Evolutionary conservation across 2,797 vertebrate genomes (phyloP), one percentile per base, ranked within the genome.

Genomic region (Tokudaia tokunoshimensis): DNA sequence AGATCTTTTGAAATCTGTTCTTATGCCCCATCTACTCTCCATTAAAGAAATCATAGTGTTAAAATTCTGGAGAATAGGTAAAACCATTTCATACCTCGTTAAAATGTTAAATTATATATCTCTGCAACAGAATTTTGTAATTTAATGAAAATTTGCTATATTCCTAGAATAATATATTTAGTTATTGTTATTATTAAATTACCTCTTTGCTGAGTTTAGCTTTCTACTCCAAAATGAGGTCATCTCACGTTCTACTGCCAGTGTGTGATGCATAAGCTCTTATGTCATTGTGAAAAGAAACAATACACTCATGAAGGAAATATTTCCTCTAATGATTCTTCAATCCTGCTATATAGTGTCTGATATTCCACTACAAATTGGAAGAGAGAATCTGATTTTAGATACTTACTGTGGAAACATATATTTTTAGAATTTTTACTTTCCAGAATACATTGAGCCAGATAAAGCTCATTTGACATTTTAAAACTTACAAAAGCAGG

Each of bases 1-100:
- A 94, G 15, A 19, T 15, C 61, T 47, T 95, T 89, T 79, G 37
- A 82, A 95, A 75, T 84, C 61, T 91, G 22, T 26, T 70, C 47
- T 50, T n/a, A 13, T 80, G 26, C 20, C 85, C 55, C 61, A 50
- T 2, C 34, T 85, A 52, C 15, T n/a, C 22, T 92, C 37, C 78
- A 44, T 92, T 74, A 92, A 89, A 37, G 12, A 80, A 50, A 76
- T 63, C 37, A 63, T 44, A 65, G 20, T n/a, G 29, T 61, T 84
- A 94, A 92, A n/a, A 63, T 59, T 47, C 22, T 61, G 59, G 61
- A 75, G 22, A 78, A 12, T 52, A 80, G 89, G 63, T 37, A 92
- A 89, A 92, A 47, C 76, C 0, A 3, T 88, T 87, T 57, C 29
- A 37, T 41, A 20, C 20, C 6, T 80, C 37, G 59, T 67, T 89